phyloP scores from a whole-genome alignment of 2,888 invertebrate genomes.

The Laothoe populi region DNA sequence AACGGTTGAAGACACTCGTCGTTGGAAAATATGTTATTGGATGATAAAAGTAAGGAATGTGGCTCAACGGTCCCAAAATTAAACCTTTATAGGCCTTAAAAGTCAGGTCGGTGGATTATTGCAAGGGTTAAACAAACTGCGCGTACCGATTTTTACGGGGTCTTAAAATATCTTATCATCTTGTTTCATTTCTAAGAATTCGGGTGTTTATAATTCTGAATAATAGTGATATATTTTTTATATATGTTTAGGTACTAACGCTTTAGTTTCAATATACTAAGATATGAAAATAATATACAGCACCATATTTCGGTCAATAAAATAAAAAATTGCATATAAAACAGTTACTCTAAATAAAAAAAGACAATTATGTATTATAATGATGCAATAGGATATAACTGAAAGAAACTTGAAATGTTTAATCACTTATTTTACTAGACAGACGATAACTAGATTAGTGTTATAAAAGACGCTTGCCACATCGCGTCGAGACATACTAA shows the following conservation, averaged over 20 bases:
- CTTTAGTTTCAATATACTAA: too few relatives aligned
- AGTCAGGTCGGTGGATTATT: conserved; percentile 45
- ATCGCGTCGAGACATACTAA: not conserved
- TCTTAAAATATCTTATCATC: not conserved
- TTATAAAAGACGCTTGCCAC: not conserved
- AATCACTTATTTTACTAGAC: not conserved
- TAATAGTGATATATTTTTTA: too few relatives aligned
- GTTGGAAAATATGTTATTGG: conserved; percentile 51
- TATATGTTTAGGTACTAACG: too few relatives aligned
- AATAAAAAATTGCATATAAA: too few relatives aligned
- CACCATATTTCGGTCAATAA: too few relatives aligned
- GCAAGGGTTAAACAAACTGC: conserved; percentile 38
- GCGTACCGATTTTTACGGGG: not conserved
- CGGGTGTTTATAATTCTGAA: too few relatives aligned
- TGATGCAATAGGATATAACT: not conserved
- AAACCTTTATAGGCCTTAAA: conserved; percentile 49
- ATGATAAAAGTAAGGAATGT: conserved; percentile 41
- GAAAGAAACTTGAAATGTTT: not conserved
- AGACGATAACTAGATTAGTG: not conserved
- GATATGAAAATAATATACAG: too few relatives aligned
- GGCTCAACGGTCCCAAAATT: conserved; percentile 42
- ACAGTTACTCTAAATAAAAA: not conserved
- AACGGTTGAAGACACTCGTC: conserved; percentile 28
- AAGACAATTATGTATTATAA: not conserved
- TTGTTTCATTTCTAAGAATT: not conserved